Evolutionary conservation across 2,113 vertebrate species (phyloP), one percentile per base, ranked within the genome.

Genomic region (Galbula dea): DNA sequence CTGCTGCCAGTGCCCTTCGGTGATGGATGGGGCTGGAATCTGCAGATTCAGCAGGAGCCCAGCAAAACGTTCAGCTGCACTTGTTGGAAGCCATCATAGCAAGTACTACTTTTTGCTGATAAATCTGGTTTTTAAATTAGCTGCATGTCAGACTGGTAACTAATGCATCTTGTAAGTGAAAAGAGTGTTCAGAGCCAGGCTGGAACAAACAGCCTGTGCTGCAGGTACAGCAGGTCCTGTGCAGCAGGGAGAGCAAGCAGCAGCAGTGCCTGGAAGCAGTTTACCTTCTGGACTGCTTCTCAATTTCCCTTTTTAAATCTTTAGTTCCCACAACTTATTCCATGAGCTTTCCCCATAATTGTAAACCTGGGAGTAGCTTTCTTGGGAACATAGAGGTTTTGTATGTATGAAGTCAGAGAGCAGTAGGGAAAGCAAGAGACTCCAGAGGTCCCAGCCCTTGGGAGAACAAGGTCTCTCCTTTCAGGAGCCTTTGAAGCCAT

Each of bases 111-210:
- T 61, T 73, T 89, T 90, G 86, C 86, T 95, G 96, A 95, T 95
- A 84, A 84, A 91, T 91, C 87, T 87, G 68, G n/a, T 83, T 94
- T 95, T 78, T 78, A 90, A 92, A 90, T 89, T 76, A 94, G 78
- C 81, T 72, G 83, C 59, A 8, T 37, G 62, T 88, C 93, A 88
- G 72, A 15, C 54, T 73, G 55, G 78, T 96, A 95, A 97, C 90
- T 95, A 96, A 94, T 79, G 86, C 80, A 91, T 86, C 83, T 83
- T 27, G 18, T 54, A 84, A 89, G 88, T 65, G 71, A 69, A 79
- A 51, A 55, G 59, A 52, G 39, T 5, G 20, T 36, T 86, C 39
- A 26, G 10, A 49, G 12, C 62, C 21, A 5, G 81, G 82, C 90
- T 65, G 82, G 83, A 88, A 46, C 24, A 32, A 55, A 21, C 72